phyloP scores from a whole-genome alignment of 1,140 invertebrate species.

The Hesperophylax magnus region DNA sequence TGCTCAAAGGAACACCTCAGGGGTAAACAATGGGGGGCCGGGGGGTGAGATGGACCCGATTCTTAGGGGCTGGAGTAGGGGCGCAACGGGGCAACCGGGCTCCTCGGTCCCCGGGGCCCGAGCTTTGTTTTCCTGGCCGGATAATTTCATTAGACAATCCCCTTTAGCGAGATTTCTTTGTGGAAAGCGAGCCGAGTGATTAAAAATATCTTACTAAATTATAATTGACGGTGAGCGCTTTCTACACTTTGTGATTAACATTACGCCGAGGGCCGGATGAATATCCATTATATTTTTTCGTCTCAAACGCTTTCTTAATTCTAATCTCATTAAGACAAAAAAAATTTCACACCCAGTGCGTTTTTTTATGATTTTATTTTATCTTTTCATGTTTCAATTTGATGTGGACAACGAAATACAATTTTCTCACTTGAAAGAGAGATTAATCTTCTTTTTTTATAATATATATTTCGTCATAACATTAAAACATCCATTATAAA shows the following conservation, averaged over 20 bases:
- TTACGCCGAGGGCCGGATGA: constrained; percentile 23
- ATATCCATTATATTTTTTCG: constrained; percentile 40
- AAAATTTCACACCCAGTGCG: constrained; percentile 30
- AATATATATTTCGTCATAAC: too few species aligned
- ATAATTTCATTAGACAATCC: constrained; percentile 57
- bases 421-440: neutral
- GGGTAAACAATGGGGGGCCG: constrained; percentile 50
- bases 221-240: constrained; percentile 53
- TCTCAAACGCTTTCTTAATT: constrained; percentile 40
- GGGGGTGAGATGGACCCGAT: neutral
- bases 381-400: neutral
- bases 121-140: constrained; percentile 51
- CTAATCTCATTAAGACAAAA: constrained; percentile 33
- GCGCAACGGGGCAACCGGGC: neutral
- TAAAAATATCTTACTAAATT: constrained; percentile 58
- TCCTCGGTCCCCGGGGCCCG: constrained; percentile 13
- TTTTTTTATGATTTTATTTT: constrained; percentile 8
- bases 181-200: constrained; percentile 55
- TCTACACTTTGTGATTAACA: constrained; percentile 46
- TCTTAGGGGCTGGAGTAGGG: too few species aligned
- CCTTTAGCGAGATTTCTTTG: constrained; percentile 55
- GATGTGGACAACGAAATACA: neutral
- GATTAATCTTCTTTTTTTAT: too few species aligned
- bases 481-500: too few species aligned
- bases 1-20: constrained; percentile 55